These are phyloP conservation scores for Allacma fusca DNA, from an alignment of 2,888 invertebrate genomes.

Conservation along the genomic window DNA sequence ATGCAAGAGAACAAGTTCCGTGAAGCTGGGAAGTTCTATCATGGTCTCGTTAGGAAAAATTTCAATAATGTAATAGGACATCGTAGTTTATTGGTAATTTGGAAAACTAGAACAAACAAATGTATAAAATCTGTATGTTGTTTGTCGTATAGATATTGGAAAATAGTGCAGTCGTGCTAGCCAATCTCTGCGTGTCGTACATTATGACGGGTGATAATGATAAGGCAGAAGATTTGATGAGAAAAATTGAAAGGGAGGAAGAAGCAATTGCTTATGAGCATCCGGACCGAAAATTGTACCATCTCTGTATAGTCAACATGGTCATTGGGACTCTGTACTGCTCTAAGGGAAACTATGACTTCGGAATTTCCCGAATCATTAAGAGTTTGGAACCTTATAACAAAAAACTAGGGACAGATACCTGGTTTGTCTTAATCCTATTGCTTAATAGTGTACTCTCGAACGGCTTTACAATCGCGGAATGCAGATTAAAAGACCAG, in stretches of 20 bases:
- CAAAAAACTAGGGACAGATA: conserved; percentile 95
- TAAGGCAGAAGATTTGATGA: conserved; percentile 98
- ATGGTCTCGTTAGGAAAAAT: conserved; percentile 94
- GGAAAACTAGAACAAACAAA: background rate
- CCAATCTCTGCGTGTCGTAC: conserved; percentile 97
- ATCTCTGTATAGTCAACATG: conserved; percentile 96
- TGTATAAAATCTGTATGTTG: background rate
- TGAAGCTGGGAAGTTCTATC: conserved; percentile 97
- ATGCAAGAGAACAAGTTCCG: conserved; percentile 99
- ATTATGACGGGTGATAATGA: conserved; percentile 99
- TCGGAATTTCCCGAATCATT: conserved; percentile 95
- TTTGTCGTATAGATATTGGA: conserved; percentile 75
- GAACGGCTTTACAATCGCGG: background rate
- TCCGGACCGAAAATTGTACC: conserved; percentile 91
- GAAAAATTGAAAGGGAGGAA: conserved; percentile 98
- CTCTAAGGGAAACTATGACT: conserved; percentile 98
- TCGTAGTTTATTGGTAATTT: background rate
- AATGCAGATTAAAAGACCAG: background rate
- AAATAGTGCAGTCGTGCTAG: conserved; percentile 96
- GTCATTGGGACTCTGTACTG: conserved; percentile 99
- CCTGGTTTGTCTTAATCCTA: conserved; percentile 74
- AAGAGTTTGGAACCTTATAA: conserved; percentile 94
- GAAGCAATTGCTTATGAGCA: conserved; percentile 91
- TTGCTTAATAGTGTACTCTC: no score
- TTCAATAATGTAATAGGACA: conserved; percentile 75